Evolutionary conservation across 2,888 invertebrate genomes (phyloP).

Genomic region (Troglohyphantes excavatus): DNA sequence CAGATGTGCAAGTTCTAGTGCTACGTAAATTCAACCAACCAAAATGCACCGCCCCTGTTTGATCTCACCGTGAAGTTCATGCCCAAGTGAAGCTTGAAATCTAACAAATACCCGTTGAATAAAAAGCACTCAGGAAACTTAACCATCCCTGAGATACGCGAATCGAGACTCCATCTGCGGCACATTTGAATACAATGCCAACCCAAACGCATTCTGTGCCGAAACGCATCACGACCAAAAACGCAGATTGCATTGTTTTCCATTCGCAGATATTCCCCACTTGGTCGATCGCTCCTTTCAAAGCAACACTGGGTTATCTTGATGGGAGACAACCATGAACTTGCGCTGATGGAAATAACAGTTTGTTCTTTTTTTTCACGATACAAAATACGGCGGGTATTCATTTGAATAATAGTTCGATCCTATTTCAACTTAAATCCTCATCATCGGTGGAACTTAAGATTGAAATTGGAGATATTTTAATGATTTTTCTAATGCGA

Average conservation of each 20-base stretch:
- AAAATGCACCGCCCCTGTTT: no score
- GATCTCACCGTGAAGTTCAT: no score
- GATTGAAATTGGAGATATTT: neutral
- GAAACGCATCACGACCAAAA: conserved; percentile 26
- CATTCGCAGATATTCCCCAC: neutral
- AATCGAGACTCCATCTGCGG: neutral
- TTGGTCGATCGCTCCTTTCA: neutral
- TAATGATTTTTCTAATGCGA: neutral
- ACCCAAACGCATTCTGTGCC: neutral
- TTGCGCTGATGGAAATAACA: neutral
- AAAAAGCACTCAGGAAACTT: no score
- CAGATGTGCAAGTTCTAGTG: no score
- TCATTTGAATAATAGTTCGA: neutral
- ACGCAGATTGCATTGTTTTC: neutral
- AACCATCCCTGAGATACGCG: neutral
- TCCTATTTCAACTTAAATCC: neutral
- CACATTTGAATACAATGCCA: conserved; percentile 6
- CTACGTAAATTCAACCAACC: no score
- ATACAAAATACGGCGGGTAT: neutral
- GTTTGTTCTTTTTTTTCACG: neutral
- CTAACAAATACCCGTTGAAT: no score
- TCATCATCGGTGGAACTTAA: neutral
- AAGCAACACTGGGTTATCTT: conserved; percentile 11
- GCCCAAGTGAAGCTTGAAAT: no score
- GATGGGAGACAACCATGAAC: conserved; percentile 20